Conservation (phyloP, 2,113 vertebrate species). For the Chamaea fasciata region DNA sequence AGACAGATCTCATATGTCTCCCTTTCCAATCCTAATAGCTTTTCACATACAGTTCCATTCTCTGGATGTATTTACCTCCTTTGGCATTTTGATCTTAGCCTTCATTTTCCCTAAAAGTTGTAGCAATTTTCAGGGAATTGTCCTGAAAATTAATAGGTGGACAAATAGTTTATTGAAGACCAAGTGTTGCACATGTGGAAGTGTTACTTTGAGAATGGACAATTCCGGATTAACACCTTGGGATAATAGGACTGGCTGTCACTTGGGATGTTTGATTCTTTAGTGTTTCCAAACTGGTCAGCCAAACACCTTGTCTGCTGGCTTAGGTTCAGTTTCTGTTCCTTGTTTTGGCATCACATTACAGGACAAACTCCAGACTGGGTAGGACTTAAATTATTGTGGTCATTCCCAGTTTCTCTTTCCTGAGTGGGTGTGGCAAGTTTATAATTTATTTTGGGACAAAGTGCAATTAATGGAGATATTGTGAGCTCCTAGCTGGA, state of each 20-base stretch:
- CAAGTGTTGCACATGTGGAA: rapidly evolving
- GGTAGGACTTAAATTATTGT: not conserved
- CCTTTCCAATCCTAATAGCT: not conserved
- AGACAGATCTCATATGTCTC: not conserved
- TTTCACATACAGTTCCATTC: not conserved
- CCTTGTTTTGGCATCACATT: not conserved
- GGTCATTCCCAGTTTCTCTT: not conserved
- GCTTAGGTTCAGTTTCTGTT: not conserved
- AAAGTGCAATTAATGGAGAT: not conserved
- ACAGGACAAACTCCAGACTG: not conserved
- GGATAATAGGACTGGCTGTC: not conserved
- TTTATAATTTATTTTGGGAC: not conserved
- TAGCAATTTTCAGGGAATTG: not conserved
- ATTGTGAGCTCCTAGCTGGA: not conserved
- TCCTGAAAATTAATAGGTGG: not conserved
- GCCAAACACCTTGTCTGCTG: not conserved
- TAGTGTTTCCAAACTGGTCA: not conserved
- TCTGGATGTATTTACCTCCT: not conserved
- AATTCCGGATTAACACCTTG: not conserved
- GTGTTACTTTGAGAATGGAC: not conserved
- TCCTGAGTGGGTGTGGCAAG: not conserved
- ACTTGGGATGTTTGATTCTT: not conserved
- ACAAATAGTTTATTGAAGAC: not conserved
- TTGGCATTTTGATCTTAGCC: not conserved
- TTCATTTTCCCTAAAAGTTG: not conserved